These are phyloP conservation scores for Ciconia boyciana DNA, from an alignment of 2,113 vertebrate species.

Conservation along the genomic window DNA sequence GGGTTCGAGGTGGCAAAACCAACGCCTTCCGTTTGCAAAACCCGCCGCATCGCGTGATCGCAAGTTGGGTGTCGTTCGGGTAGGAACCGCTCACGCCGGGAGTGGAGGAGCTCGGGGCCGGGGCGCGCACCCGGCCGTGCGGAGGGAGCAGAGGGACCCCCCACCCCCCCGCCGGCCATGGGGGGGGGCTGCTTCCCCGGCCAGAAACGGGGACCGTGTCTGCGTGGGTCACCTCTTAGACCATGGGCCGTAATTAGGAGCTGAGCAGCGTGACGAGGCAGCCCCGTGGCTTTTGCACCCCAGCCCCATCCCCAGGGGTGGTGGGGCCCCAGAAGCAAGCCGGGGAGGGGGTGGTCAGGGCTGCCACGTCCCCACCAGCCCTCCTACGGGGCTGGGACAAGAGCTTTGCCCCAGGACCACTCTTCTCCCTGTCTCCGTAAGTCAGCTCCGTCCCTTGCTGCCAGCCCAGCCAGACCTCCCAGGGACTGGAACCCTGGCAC, in stretches of 20 bases:
- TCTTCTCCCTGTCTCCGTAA: neutral
- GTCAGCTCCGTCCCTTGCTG: neutral
- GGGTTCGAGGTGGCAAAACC: neutral
- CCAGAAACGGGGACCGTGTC: neutral
- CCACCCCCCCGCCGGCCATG: neutral
- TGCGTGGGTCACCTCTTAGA: no score
- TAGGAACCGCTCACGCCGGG: accelerated
- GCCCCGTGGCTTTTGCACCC: neutral
- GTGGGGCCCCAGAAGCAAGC: neutral
- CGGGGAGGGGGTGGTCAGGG: neutral
- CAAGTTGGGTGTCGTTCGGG: neutral
- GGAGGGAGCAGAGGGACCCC: neutral
- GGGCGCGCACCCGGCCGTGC: accelerated
- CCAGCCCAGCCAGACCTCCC: neutral
- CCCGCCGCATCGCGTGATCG: accelerated
- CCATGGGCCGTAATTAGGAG: neutral
- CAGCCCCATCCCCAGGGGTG: neutral
- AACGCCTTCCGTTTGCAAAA: neutral
- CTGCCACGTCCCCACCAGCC: neutral
- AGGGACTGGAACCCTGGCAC: neutral
- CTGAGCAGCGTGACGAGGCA: neutral
- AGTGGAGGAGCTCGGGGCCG: neutral
- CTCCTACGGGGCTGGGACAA: neutral
- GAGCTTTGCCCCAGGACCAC: neutral
- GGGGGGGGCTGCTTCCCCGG: neutral